Conservation (phyloP, 2,797 vertebrate species). For the Sebastes hopkinsi region DNA sequence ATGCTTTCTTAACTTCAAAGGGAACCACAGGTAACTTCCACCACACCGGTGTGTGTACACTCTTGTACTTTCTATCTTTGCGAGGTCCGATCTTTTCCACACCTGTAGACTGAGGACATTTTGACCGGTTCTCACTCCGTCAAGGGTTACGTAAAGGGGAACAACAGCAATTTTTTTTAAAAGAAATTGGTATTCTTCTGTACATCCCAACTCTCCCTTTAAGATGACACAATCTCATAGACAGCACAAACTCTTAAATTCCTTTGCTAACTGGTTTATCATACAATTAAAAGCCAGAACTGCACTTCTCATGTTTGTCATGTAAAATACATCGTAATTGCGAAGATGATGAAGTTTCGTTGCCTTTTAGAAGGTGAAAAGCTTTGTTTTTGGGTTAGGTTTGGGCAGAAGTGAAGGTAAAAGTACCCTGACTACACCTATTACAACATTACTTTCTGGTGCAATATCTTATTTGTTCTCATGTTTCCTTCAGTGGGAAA, state of each 20-base stretch:
- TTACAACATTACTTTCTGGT: not conserved
- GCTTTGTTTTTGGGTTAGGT: not conserved
- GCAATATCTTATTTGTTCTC: not conserved
- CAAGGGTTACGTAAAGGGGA: not conserved
- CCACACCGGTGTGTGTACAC: not conserved
- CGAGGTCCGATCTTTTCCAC: not conserved
- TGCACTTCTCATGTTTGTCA: not conserved
- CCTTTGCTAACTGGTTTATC: not conserved
- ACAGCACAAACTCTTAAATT: not conserved
- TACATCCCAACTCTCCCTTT: not conserved
- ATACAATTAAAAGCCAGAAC: not conserved
- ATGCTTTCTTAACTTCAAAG: slow-evolving; percentile 17
- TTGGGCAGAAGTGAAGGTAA: not conserved
- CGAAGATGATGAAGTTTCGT: not conserved
- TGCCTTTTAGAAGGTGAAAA: not conserved
- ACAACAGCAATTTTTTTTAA: not conserved
- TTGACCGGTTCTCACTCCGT: not conserved
- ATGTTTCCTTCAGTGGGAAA: not conserved
- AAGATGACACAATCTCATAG: not conserved
- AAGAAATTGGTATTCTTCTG: too few relatives aligned
- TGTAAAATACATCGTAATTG: not conserved
- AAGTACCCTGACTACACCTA: not conserved
- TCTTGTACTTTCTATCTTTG: not conserved
- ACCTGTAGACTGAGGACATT: not conserved
- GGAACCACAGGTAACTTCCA: not conserved